phyloP scores from a whole-genome alignment of 1,140 invertebrate genomes.

The Lordiphosa stackelbergi region DNA sequence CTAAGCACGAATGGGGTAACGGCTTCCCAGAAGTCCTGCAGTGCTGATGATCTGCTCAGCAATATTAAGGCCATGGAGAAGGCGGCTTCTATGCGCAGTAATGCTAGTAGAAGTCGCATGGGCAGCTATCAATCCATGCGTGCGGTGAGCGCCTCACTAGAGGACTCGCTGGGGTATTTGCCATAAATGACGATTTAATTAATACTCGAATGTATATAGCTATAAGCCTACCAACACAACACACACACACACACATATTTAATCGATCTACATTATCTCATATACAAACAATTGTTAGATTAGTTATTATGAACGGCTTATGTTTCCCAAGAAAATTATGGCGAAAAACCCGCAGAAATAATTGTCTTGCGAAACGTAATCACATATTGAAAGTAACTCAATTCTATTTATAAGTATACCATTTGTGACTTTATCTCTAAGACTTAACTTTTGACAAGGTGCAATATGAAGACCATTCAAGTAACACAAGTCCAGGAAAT shows the following conservation, averaged over 20 bases:
- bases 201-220: constrained; percentile 35
- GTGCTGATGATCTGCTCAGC: constrained; percentile 63
- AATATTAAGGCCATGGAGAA: constrained; percentile 71
- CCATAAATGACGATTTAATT: constrained; percentile 58
- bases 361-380: constrained; percentile 74
- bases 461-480: constrained; percentile 58
- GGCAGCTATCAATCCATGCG: constrained; percentile 73
- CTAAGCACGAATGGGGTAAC: constrained; percentile 19
- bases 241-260: constrained; percentile 19
- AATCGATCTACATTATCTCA: constrained; percentile 12
- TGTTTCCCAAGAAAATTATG: constrained; percentile 68
- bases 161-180: constrained; percentile 77
- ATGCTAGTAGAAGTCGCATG: constrained; percentile 53
- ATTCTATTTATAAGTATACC: constrained; percentile 21
- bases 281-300: constrained; percentile 8
- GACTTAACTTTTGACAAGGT: constrained; percentile 33
- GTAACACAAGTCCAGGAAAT: neutral
- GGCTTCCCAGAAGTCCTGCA: constrained; percentile 51
- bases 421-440: constrained; percentile 51
- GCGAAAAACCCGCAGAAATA: neutral
- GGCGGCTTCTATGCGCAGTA: constrained; percentile 54
- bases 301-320: constrained; percentile 42
- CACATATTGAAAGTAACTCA: constrained; percentile 14
- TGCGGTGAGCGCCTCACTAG: constrained; percentile 71
- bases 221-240: constrained; percentile 7